A percentile compares a stretch with the other conserved stretches of the same genome.
phyloP scores from a whole-genome alignment of 1,140 invertebrate genomes.

The Diabrotica undecimpunctata region DNA sequence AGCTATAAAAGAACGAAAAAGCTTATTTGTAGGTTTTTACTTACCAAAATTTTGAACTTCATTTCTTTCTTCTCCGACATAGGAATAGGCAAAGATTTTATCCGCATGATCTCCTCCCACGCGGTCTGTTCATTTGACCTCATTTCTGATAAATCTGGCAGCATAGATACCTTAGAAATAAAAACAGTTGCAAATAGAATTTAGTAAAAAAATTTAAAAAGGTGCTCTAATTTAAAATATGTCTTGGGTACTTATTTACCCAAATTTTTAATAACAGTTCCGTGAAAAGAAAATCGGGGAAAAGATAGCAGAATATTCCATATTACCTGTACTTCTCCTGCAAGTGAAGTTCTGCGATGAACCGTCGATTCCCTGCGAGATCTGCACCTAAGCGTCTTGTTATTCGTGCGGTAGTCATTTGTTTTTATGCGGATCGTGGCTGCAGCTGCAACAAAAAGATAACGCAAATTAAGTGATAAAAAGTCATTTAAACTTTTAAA shows the following conservation, averaged over 20 bases:
- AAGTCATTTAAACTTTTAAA: neutral
- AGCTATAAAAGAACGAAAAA: too few species aligned
- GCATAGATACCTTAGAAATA: constrained; percentile 55
- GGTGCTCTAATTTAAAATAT: too few species aligned
- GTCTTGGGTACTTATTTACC: too few species aligned
- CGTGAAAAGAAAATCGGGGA: too few species aligned
- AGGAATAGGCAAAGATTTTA: constrained; percentile 75
- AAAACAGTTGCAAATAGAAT: neutral
- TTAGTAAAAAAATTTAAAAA: neutral
- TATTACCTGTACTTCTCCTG: constrained; percentile 61
- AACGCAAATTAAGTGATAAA: constrained; percentile 6
- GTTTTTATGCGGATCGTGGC: constrained; percentile 51
- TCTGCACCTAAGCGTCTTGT: constrained; percentile 50
- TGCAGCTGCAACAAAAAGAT: constrained; percentile 28
- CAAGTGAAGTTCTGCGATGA: constrained; percentile 58
- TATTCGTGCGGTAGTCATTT: constrained; percentile 35
- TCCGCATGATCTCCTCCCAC: constrained; percentile 83
- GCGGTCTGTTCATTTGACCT: constrained; percentile 74
- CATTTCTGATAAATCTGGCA: constrained; percentile 70
- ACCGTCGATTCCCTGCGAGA: constrained; percentile 62
- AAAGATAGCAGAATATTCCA: neutral
- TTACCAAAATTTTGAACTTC: constrained; percentile 73
- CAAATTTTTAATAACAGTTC: too few species aligned
- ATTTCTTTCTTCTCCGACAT: constrained; percentile 78
- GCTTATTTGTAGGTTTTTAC: neutral